Percentiles rank a stretch among this genome's conserved stretches.
phyloP scores from a whole-genome alignment of 2,113 vertebrate genomes.

The Cettia cetti region DNA sequence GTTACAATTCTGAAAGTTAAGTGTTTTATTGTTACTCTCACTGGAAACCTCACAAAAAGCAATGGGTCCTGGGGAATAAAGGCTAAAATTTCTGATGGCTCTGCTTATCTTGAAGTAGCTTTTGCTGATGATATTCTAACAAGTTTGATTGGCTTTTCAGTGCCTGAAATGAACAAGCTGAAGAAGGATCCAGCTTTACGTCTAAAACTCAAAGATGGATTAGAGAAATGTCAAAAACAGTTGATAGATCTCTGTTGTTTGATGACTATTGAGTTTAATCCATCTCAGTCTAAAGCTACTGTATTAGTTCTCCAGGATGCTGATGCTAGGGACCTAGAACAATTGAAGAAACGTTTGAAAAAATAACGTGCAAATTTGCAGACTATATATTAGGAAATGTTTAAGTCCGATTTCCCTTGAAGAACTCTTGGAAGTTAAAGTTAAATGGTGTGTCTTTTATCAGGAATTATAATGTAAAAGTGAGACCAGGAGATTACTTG shows the following conservation, averaged over 20 bases:
- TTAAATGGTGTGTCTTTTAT: not conserved
- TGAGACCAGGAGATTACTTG: not conserved
- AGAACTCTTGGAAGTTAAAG: not conserved
- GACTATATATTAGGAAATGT: not conserved
- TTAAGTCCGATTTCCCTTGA: not conserved
- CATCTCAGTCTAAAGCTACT: slow-evolving; percentile 67
- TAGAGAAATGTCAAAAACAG: slow-evolving; percentile 77
- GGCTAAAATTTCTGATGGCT: slow-evolving; percentile 91
- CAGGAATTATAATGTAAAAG: not conserved
- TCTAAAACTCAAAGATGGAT: slow-evolving; percentile 76
- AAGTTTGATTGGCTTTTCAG: slow-evolving; percentile 89
- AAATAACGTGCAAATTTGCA: slow-evolving; percentile 13
- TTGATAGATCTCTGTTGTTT: slow-evolving; percentile 92
- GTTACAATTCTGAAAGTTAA: slow-evolving; percentile 72
- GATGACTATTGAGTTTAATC: slow-evolving; percentile 83
- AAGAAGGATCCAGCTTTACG: slow-evolving; percentile 76
- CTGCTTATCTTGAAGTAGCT: slow-evolving; percentile 87
- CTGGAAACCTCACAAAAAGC: slow-evolving; percentile 83
- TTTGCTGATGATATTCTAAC: slow-evolving; percentile 84
- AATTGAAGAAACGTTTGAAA: slow-evolving; percentile 77
- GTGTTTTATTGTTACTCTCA: slow-evolving; percentile 94
- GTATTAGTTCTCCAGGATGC: slow-evolving; percentile 77
- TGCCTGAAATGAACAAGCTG: slow-evolving; percentile 65
- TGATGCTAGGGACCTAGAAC: slow-evolving; percentile 68
- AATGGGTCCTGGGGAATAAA: slow-evolving; percentile 80